These are phyloP conservation scores for Papio anubis DNA, from an alignment of 2,113 vertebrate genomes.

Conservation along the genomic window DNA sequence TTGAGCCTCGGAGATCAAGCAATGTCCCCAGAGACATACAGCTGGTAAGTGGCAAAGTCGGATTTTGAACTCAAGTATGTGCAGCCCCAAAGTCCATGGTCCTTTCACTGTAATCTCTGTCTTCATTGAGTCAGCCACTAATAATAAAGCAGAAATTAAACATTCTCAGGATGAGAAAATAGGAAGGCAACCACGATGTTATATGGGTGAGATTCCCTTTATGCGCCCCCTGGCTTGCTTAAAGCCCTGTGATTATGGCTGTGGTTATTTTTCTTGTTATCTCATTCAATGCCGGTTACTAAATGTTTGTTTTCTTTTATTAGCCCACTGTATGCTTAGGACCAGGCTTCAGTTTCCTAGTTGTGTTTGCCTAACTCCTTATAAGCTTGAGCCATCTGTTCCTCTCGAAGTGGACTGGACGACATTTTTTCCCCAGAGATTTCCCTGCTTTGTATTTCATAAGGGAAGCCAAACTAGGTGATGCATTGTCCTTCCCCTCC, in stretches of 20 bases:
- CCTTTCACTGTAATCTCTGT: neutral
- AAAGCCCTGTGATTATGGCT: neutral
- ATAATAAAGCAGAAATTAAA: neutral
- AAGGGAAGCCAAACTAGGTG: neutral
- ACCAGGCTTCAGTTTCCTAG: neutral
- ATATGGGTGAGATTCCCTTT: neutral
- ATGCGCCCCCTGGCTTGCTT: neutral
- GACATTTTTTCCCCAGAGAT: neutral
- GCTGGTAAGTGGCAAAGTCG: neutral
- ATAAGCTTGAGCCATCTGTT: constrained; percentile 65
- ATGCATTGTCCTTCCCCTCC: neutral
- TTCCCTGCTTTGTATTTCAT: constrained; percentile 35
- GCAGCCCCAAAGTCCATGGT: neutral
- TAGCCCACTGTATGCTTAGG: constrained; percentile 41
- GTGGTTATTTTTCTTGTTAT: constrained; percentile 33
- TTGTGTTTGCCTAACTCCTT: constrained; percentile 58
- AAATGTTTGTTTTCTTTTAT: constrained; percentile 77
- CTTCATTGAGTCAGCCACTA: neutral
- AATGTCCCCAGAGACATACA: neutral
- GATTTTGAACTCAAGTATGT: neutral
- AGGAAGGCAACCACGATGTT: neutral
- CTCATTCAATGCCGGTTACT: constrained; percentile 26
- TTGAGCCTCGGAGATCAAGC: neutral
- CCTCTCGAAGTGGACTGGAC: neutral
- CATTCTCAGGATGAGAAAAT: neutral